A percentile compares a stretch with the other conserved stretches of the same genome.
phyloP scores from a whole-genome alignment of 2,113 vertebrate species.

The Notarius quadriscutis region DNA sequence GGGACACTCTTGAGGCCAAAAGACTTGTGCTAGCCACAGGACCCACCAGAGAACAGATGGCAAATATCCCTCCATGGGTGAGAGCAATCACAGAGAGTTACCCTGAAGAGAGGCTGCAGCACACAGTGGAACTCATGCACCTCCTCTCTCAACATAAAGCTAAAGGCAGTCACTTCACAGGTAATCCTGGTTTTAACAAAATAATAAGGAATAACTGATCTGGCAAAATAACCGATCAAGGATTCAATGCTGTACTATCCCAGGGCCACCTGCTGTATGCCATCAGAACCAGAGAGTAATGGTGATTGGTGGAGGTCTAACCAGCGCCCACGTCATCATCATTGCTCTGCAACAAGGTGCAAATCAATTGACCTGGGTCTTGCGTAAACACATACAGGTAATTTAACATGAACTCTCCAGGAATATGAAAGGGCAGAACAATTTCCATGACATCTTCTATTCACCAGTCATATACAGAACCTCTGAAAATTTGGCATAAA shows the following conservation, averaged over 20 bases:
- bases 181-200: constrained; percentile 44
- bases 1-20: constrained; percentile 58
- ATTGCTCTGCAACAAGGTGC: constrained; percentile 73
- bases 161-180: constrained; percentile 5
- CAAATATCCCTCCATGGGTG: constrained; percentile 74
- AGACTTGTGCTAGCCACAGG: constrained; percentile 73
- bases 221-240: not conserved
- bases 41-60: constrained; percentile 74
- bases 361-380: constrained; percentile 75
- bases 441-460: not conserved
- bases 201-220: not conserved
- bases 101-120: constrained; percentile 70
- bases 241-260: constrained; percentile 7
- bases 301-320: constrained; percentile 77
- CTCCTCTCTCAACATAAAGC: constrained; percentile 49
- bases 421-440: not conserved
- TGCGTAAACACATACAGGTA: constrained; percentile 78
- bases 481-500: not conserved
- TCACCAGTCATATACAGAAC: not conserved
- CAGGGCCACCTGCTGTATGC: constrained; percentile 62
- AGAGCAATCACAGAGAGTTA: constrained; percentile 65
- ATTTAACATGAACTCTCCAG: not conserved
- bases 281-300: constrained; percentile 68
- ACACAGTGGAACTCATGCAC: constrained; percentile 75
- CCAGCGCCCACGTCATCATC: constrained; percentile 74